A percentile compares a stretch with the other conserved stretches of the same genome.
Evolutionary conservation across 2,113 vertebrate genomes (phyloP).

Genomic region (Arvicanthis niloticus): DNA sequence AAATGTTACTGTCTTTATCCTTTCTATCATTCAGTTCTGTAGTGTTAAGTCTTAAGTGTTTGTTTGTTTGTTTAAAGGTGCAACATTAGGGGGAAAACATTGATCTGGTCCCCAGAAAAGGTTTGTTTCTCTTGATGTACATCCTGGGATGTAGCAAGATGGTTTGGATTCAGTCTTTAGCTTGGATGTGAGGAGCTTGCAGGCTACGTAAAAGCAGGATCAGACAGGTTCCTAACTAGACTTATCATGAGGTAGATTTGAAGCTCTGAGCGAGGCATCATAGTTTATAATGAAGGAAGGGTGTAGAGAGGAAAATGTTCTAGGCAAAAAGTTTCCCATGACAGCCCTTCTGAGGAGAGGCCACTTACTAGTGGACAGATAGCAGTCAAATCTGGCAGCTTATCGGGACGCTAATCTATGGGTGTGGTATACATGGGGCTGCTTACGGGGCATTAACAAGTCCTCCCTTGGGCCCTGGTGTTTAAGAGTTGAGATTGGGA

Average conservation of each 20-base stretch:
- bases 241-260: no score
- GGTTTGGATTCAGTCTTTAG: background rate
- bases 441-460: background rate
- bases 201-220: background rate
- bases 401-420: background rate
- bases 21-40: background rate
- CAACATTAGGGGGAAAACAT: background rate
- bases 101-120: background rate
- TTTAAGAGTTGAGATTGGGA: background rate
- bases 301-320: background rate
- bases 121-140: background rate
- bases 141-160: background rate
- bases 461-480: background rate
- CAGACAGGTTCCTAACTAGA: background rate
- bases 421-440: no score
- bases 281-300: background rate
- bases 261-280: background rate
- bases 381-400: rapidly evolving
- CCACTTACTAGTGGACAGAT: background rate
- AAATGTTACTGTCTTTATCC: background rate
- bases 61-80: background rate
- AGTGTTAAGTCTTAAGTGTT: background rate
- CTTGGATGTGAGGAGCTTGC: background rate
- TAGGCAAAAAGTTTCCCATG: background rate
- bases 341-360: background rate